Evolutionary conservation across 2,113 vertebrate species (phyloP).

Genomic region (Apistogramma diplotaenia): DNA sequence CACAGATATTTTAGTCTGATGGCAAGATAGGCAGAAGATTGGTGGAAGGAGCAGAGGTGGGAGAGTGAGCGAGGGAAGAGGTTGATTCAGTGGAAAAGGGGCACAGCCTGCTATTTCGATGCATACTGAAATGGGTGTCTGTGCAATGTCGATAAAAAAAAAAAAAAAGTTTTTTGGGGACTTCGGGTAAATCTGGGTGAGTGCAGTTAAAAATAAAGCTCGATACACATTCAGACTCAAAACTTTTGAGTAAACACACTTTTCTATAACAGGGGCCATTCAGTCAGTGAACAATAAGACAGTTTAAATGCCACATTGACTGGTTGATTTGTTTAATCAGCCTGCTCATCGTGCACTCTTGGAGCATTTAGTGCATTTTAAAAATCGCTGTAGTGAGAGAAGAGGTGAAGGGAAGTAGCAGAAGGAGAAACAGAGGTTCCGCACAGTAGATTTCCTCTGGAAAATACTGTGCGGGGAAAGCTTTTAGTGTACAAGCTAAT

Average conservation of each 20-base stretch:
- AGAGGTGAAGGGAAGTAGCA: background rate
- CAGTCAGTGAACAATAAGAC: background rate
- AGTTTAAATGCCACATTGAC: slow-evolving; percentile 24
- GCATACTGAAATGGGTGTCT: slow-evolving; percentile 16
- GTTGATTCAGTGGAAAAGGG: slow-evolving; percentile 8
- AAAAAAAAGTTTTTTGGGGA: slow-evolving; percentile 25
- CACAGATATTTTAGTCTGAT: slow-evolving; percentile 70
- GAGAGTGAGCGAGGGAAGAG: slow-evolving; percentile 5
- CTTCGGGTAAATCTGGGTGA: background rate
- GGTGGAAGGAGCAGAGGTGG: slow-evolving; percentile 24
- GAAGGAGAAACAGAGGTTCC: background rate
- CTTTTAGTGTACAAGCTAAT: slow-evolving; percentile 55
- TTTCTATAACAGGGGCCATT: background rate
- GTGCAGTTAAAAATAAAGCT: background rate
- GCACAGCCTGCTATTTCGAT: slow-evolving; percentile 33
- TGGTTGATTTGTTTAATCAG: slow-evolving; percentile 41
- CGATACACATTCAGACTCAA: slow-evolving; percentile 3
- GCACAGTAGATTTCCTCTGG: slow-evolving; percentile 1
- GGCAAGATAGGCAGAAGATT: slow-evolving; percentile 52
- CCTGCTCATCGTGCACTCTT: slow-evolving; percentile 13
- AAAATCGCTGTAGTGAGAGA: background rate
- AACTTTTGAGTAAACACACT: slow-evolving; percentile 17
- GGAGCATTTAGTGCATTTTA: slow-evolving; percentile 7
- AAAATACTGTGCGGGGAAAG: slow-evolving; percentile 11
- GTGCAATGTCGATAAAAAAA: slow-evolving; percentile 33